Percentiles rank a stretch among this genome's conserved stretches.
phyloP scores from a whole-genome alignment of 1,140 invertebrate species.

The Gonioctena quinquepunctata region DNA sequence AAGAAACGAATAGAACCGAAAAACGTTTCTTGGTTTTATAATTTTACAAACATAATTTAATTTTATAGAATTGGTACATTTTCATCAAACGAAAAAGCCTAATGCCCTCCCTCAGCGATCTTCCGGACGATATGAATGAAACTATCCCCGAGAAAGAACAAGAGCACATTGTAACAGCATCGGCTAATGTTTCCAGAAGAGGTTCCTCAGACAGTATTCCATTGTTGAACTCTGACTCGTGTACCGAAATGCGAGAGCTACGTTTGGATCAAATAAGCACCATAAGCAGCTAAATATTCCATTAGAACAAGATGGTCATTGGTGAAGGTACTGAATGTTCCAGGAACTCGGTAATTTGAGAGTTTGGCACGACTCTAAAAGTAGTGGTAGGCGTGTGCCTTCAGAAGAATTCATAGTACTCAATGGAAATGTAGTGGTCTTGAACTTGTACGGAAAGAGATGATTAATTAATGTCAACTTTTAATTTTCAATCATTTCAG shows the following conservation, averaged over 20 bases:
- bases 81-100: conserved; percentile 49
- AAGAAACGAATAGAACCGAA: too few species aligned
- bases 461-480: too few species aligned
- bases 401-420: too few species aligned
- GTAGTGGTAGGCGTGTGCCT: too few species aligned
- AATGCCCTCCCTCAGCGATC: conserved; percentile 39
- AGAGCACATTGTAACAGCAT: conserved; percentile 22
- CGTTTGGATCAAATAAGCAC: conserved; percentile 22
- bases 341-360: not conserved
- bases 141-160: conserved; percentile 28
- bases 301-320: not conserved
- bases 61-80: conserved; percentile 53
- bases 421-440: too few species aligned
- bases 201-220: conserved; percentile 52
- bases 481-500: too few species aligned
- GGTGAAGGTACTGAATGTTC: not conserved
- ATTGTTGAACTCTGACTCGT: conserved; percentile 45
- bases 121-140: conserved; percentile 35
- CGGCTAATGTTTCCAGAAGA: conserved; percentile 34
- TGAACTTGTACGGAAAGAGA: too few species aligned
- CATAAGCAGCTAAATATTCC: conserved; percentile 7
- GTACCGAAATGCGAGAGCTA: conserved; percentile 50
- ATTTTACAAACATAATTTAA: too few species aligned
- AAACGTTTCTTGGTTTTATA: conserved; percentile 14
- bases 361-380: too few species aligned